Evolutionary conservation across 2,797 vertebrate species (phyloP), one percentile per base, ranked within the genome.

Genomic region (Arctocebus calabarensis): DNA sequence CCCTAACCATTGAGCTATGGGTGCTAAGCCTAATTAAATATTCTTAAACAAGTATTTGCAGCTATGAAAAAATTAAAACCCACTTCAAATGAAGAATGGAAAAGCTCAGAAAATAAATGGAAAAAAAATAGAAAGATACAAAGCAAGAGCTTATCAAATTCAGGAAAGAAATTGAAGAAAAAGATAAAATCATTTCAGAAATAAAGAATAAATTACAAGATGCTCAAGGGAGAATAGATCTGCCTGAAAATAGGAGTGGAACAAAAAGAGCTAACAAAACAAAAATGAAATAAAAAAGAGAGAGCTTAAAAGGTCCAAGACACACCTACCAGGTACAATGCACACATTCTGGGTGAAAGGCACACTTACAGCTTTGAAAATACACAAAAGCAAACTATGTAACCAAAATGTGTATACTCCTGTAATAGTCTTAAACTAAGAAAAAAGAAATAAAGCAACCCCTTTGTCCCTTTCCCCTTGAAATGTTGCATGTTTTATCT

Each of bases 141-240:
- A 52, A 52, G 64, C 43, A 32, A 81, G 9, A 45, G 22, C 25
- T 71, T 70, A 34, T 16, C 40, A 71, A 71, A 82, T 59, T 90
- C 74, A 91, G 79, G 77, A 66, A 92, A 64, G 61, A 86, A 90
- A 94, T 20, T 23, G 14, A 86, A 96, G 64, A 40, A 90, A 96
- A 95, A 71, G 64, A 90, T n/a, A 92, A 79, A 96, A 74, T 96
- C 16, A 74, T 86, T 55, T 93, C n/a, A 93, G 87, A 88, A 29
- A 17, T 62, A 27, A 88, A 77, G 52, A 82, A 22, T 84, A 87
- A 91, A 94, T 91, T 83, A 86, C 8, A 55, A 91, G 75, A 22
- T 74, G 45, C 13, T 20, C n/a, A 77, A 84, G 43, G 23, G 32
- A 94, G n/a, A 94, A 84, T 48, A n/a, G 29, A 45, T 79, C 43